These are phyloP conservation scores for Neopelma chrysocephalum DNA, from an alignment of 2,797 vertebrate species.

Conservation along the genomic window DNA sequence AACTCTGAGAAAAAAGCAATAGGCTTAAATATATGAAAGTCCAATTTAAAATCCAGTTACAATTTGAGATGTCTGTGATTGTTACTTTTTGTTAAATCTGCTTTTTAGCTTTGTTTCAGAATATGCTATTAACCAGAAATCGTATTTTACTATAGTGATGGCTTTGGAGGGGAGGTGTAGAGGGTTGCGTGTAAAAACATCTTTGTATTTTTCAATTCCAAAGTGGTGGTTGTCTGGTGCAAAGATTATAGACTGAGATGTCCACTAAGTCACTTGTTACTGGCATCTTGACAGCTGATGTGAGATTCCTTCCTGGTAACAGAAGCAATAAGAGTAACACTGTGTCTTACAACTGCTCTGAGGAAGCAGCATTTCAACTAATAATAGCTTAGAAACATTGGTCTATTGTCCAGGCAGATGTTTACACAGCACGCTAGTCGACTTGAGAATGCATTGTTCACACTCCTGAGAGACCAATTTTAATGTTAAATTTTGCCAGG, in stretches of 20 bases:
- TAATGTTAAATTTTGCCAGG: not conserved
- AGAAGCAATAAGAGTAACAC: not conserved
- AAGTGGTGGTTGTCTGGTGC: not conserved
- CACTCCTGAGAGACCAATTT: accelerated
- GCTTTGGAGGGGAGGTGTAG: not conserved
- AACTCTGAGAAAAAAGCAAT: not conserved
- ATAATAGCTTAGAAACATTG: not conserved
- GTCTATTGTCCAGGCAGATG: not conserved
- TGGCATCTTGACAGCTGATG: not conserved
- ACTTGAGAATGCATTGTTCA: not conserved
- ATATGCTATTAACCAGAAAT: accelerated
- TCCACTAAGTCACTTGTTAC: not conserved
- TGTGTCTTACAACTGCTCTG: accelerated
- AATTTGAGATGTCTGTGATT: not conserved
- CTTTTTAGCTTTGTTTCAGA: not conserved
- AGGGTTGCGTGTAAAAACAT: not conserved
- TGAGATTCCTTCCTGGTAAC: not conserved
- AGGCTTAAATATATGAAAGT: not conserved
- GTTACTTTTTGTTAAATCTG: not conserved
- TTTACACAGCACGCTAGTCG: not conserved
- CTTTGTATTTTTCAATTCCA: not conserved
- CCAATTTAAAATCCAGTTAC: not conserved
- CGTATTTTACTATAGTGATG: not conserved
- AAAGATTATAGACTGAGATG: not conserved
- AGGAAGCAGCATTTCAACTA: not conserved